phyloP scores from a whole-genome alignment of 2,888 invertebrate species.

The Thelaira solivaga region DNA sequence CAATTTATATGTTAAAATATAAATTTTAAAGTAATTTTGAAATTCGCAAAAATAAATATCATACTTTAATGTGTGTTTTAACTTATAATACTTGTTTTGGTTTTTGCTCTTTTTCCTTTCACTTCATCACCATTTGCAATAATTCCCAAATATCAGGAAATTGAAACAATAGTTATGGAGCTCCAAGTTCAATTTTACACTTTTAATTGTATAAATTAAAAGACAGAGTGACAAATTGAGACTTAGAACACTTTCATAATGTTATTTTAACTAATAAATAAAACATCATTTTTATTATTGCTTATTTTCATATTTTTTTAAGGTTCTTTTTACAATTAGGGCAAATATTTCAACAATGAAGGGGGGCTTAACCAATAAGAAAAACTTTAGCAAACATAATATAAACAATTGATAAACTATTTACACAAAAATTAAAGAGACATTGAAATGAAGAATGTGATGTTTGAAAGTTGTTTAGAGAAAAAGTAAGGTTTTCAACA shows the following conservation, averaged over 20 bases:
- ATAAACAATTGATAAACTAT: slow-evolving; percentile 47
- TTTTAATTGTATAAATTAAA: background rate
- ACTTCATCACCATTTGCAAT: background rate
- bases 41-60: slow-evolving; percentile 40
- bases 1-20: slow-evolving; percentile 23
- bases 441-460: slow-evolving; percentile 33
- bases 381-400: slow-evolving; percentile 5
- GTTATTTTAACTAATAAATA: slow-evolving; percentile 51
- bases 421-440: slow-evolving; percentile 49
- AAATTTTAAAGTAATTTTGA: slow-evolving; percentile 39
- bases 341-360: slow-evolving; percentile 46
- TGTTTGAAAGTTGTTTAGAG: slow-evolving; percentile 22
- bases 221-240: background rate
- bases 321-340: slow-evolving; percentile 37
- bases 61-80: slow-evolving; percentile 7
- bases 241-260: background rate
- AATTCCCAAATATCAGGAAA: background rate
- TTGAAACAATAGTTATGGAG: background rate
- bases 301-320: slow-evolving; percentile 38
- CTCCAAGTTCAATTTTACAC: slow-evolving; percentile 5
- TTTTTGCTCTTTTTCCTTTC: background rate
- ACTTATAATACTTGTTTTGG: background rate
- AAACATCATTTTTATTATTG: slow-evolving; percentile 60
- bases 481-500: slow-evolving; percentile 29
- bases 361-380: slow-evolving; percentile 53